Evolutionary conservation across 2,797 vertebrate genomes (phyloP), one percentile per base, ranked within the genome.

Genomic region (Carapus acus): DNA sequence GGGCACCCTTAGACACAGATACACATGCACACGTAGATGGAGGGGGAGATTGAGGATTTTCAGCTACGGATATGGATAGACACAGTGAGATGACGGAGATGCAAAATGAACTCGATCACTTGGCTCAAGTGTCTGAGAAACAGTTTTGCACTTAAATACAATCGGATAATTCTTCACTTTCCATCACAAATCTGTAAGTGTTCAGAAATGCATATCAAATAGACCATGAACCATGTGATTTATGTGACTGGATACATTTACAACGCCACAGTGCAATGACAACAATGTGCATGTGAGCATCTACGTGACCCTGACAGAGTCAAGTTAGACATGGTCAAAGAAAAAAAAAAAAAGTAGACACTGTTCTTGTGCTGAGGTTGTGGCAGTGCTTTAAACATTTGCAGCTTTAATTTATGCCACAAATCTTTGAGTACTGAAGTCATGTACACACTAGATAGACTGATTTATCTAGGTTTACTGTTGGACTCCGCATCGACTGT

Each of bases 121-220:
- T 71, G 63, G 43, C 18, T 72, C 67, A 67, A 59, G 67, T 63
- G 67, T 54, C 52, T 34, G 31, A 49, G 16, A 51, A 46, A 15
- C n/a, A n/a, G n/a, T n/a, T n/a, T 37, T 1, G 21, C 19, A 34
- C 11, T 11, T 4, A 22, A 15, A 34, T 7, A 21, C 29, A 48
- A 2, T 15, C 16, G 0, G 1, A 6, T 37, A 13, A 15, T 34
- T 49, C 15, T 4, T 21, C n/a, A 13, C 19, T 19, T 43, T 17
- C 39, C 6, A 41, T 42, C 24, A 0, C 12, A 51, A n/a, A 27
- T 43, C 14, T 23, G 23, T 9, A 44, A 4, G 8, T 3, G 36
- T 48, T 48, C 20, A 7, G 36, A 18, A 22, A 16, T 1, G 1
- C 7, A 27, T 36, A 41, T 19, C 13, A 2, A 0, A 40, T 33